phyloP scores from a whole-genome alignment of 1,140 invertebrate species.

The Parapsyche elsis region DNA sequence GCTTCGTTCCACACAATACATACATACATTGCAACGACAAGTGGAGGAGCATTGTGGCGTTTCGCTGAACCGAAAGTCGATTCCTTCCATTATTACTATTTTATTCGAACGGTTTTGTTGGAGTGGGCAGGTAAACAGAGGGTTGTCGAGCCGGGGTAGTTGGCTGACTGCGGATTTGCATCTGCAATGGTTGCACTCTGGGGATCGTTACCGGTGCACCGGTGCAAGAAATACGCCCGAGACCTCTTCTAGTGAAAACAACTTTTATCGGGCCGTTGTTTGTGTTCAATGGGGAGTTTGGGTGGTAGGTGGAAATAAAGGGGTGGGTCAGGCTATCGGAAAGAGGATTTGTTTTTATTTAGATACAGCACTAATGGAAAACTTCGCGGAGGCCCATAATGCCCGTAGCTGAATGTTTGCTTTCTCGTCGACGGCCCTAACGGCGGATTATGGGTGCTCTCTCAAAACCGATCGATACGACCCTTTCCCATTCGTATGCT shows the following conservation, averaged over 20 bases:
- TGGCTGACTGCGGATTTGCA: slow-evolving; percentile 27
- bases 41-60: too few species aligned
- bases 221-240: slow-evolving; percentile 18
- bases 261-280: slow-evolving; percentile 20
- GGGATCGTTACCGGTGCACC: slow-evolving; percentile 30
- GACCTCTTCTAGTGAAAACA: not conserved
- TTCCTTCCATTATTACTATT: too few species aligned
- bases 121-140: not conserved
- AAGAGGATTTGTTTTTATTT: slow-evolving; percentile 33
- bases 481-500: too few species aligned
- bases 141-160: not conserved
- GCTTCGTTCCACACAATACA: too few species aligned
- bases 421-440: not conserved
- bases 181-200: slow-evolving; percentile 7
- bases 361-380: slow-evolving; percentile 7
- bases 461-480: too few species aligned
- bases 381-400: not conserved
- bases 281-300: not conserved
- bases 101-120: too few species aligned
- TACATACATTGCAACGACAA: too few species aligned
- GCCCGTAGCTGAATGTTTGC: not conserved
- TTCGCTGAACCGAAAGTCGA: too few species aligned
- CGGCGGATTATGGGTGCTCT: too few species aligned
- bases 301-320: too few species aligned
- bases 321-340: not conserved